These are phyloP conservation scores for Torymus tubicola DNA, from an alignment of 2,888 invertebrate genomes.

Conservation along the genomic window DNA sequence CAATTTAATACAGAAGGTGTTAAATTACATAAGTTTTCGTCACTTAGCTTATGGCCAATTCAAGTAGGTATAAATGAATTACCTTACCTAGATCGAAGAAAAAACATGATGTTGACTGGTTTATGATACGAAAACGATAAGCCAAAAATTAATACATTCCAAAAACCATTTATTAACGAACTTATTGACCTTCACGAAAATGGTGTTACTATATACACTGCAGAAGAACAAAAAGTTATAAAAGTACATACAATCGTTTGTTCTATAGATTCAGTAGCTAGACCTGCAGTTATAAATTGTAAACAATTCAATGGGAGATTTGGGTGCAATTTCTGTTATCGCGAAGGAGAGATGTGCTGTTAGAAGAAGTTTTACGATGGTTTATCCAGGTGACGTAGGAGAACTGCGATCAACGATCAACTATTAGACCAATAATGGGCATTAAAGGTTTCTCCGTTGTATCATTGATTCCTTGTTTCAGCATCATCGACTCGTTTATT, in stretches of 20 bases:
- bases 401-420: too few species aligned
- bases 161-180: neutral
- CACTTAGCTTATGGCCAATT: neutral
- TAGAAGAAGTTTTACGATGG: neutral
- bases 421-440: too few species aligned
- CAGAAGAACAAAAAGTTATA: neutral
- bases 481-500: neutral
- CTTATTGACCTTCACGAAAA: neutral
- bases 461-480: neutral
- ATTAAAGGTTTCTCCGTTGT: neutral
- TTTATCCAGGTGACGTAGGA: too few species aligned
- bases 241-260: constrained; percentile 9
- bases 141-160: neutral
- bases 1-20: constrained; percentile 9
- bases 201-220: neutral
- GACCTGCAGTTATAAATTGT: neutral
- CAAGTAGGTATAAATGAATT: constrained; percentile 8
- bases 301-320: neutral
- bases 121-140: neutral
- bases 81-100: neutral
- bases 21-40: neutral
- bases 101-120: neutral
- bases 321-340: constrained; percentile 1
- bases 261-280: constrained; percentile 4
- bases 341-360: constrained; percentile 2